Evolutionary conservation across 2,888 invertebrate genomes (phyloP).

Genomic region (Drosophila falleni): DNA sequence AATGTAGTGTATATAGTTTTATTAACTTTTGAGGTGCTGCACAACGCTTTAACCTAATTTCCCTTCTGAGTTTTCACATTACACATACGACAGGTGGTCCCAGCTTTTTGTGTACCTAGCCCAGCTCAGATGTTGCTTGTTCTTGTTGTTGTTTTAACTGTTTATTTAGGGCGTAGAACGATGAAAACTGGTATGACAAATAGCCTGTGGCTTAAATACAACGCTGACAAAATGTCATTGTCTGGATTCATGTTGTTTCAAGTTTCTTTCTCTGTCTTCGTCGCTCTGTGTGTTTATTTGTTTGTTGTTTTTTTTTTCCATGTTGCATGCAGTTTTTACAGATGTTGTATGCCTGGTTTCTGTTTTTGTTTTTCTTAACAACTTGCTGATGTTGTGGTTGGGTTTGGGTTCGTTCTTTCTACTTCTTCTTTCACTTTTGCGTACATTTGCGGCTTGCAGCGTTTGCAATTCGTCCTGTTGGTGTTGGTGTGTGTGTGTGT

Average conservation of each 20-base stretch:
- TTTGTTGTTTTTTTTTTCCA: conserved; percentile 35
- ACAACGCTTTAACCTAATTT: conserved; percentile 58
- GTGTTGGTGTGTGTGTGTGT: conserved; percentile 11
- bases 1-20: background rate
- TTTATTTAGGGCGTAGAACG: conserved; percentile 46
- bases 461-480: background rate
- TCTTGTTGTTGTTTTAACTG: conserved; percentile 23
- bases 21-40: background rate
- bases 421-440: conserved; percentile 19
- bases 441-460: conserved; percentile 43
- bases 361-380: conserved; percentile 63
- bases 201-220: conserved; percentile 75
- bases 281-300: conserved; percentile 15
- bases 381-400: conserved; percentile 65
- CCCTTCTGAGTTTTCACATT: conserved; percentile 34
- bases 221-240: conserved; percentile 77
- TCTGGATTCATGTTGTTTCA: conserved; percentile 69
- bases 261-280: conserved; percentile 14
- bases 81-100: conserved; percentile 53
- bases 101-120: conserved; percentile 22
- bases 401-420: conserved; percentile 35
- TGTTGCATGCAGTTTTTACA: conserved; percentile 53
- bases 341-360: conserved; percentile 35
- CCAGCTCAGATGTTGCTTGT: background rate
- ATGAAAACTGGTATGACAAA: conserved; percentile 73